phyloP scores from a whole-genome alignment of 2,797 vertebrate species.

The Centroberyx gerrardi region DNA sequence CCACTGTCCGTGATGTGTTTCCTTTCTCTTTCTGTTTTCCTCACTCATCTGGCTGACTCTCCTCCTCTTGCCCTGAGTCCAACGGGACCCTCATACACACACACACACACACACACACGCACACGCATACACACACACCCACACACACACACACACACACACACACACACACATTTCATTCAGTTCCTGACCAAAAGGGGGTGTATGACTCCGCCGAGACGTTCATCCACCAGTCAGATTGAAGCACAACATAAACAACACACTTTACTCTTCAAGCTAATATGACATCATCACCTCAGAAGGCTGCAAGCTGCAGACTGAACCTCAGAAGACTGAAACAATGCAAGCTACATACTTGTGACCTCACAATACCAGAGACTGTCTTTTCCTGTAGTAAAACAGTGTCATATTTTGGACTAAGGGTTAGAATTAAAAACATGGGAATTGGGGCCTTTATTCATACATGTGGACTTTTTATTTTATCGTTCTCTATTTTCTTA shows the following conservation, averaged over 20 bases:
- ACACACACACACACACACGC: conserved; percentile 7
- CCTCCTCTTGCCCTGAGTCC: background rate
- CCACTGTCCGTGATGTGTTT: background rate
- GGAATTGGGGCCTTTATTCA: conserved; percentile 24
- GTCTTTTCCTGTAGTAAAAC: conserved; percentile 29
- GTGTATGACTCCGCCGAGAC: conserved; percentile 7
- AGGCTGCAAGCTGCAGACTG: conserved; percentile 31
- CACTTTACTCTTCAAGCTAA: conserved; percentile 23
- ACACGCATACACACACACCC: conserved; percentile 7
- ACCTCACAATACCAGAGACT: conserved; percentile 25
- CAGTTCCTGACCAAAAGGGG: conserved; percentile 30
- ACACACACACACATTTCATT: conserved; percentile 25
- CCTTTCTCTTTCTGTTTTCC: conserved; percentile 7
- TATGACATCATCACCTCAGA: conserved; percentile 31
- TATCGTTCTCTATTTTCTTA: conserved; percentile 77
- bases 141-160: conserved; percentile 2
- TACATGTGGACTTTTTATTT: conserved; percentile 39
- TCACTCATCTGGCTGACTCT: conserved; percentile 5
- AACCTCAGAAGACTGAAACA: conserved; percentile 48
- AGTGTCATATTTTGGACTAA: conserved; percentile 25
- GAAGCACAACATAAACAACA: conserved; percentile 61
- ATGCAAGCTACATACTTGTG: conserved; percentile 44
- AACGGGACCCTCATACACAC: background rate
- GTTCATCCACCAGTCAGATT: conserved; percentile 12
- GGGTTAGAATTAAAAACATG: background rate